Conservation (phyloP, 1,140 invertebrate species). For the Uloborus diversus region DNA sequence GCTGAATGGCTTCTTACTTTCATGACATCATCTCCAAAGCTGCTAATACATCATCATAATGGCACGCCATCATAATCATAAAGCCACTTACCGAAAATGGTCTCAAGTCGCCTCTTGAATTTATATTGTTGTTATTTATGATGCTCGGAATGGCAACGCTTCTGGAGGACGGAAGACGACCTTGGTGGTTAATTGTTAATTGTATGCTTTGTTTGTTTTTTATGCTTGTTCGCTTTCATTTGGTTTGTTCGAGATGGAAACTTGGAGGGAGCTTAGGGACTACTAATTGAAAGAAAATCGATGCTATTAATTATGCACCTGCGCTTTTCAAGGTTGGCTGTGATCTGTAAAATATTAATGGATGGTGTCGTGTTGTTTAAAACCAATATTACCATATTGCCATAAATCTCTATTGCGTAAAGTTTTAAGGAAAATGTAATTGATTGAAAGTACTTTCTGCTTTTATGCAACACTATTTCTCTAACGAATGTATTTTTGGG, state of each 20-base stretch:
- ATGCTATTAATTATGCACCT: too few species aligned
- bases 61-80: conserved; percentile 47
- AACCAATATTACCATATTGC: too few species aligned
- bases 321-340: too few species aligned
- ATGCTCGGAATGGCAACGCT: conserved; percentile 4
- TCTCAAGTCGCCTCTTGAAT: conserved; percentile 2
- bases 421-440: too few species aligned
- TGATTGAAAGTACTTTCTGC: too few species aligned
- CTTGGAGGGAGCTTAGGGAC: neutral
- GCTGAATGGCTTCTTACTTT: conserved; percentile 6
- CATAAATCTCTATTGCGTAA: too few species aligned
- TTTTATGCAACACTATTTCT: too few species aligned
- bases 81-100: conserved; percentile 51
- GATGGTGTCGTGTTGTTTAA: too few species aligned
- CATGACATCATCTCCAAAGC: conserved; percentile 24
- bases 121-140: neutral
- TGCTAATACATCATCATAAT: conserved; percentile 46
- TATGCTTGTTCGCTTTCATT: neutral
- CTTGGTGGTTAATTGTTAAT: conserved; percentile 44
- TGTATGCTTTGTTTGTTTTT: conserved; percentile 1
- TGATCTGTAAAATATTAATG: too few species aligned
- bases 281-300: too few species aligned
- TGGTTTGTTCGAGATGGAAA: neutral
- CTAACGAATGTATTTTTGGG: too few species aligned
- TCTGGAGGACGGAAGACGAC: conserved; percentile 25